Evolutionary conservation across 2,888 invertebrate species (phyloP).

Genomic region (Eumacrocentrus americanus): DNA sequence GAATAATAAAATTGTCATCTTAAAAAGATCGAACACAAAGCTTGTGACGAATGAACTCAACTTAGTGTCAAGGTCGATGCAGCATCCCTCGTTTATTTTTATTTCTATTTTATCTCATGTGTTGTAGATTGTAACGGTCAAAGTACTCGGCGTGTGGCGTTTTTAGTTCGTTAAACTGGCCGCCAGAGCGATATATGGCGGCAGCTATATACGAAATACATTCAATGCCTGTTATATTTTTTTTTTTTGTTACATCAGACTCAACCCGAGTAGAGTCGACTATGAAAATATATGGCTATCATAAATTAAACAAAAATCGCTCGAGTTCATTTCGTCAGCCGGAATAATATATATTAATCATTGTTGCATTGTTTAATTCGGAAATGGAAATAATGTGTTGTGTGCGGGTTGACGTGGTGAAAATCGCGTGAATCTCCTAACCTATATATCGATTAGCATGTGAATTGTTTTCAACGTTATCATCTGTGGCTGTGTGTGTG

Average conservation of each 20-base stretch:
- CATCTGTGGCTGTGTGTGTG: no score
- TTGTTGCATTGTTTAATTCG: no score
- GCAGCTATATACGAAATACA: conserved; percentile 1
- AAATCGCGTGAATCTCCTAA: conserved; percentile 15
- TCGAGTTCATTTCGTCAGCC: no score
- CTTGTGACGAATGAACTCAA: conserved; percentile 5
- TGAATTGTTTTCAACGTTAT: conserved; percentile 19
- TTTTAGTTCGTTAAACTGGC: conserved; percentile 12
- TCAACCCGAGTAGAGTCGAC: no score
- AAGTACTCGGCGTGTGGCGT: neutral
- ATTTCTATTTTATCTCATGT: neutral
- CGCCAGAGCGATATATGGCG: conserved; percentile 6
- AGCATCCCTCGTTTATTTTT: neutral
- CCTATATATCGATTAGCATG: conserved; percentile 22
- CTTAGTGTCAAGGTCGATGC: conserved; percentile 4
- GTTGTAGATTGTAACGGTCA: neutral
- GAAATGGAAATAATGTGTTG: neutral
- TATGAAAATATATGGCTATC: no score
- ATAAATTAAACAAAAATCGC: no score
- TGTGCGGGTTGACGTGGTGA: neutral
- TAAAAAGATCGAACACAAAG: no score
- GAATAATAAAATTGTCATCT: no score
- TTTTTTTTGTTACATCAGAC: no score
- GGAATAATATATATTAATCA: no score
- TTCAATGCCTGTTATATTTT: no score